phyloP scores from a whole-genome alignment of 2,113 vertebrate species.

The Callithrix jacchus region DNA sequence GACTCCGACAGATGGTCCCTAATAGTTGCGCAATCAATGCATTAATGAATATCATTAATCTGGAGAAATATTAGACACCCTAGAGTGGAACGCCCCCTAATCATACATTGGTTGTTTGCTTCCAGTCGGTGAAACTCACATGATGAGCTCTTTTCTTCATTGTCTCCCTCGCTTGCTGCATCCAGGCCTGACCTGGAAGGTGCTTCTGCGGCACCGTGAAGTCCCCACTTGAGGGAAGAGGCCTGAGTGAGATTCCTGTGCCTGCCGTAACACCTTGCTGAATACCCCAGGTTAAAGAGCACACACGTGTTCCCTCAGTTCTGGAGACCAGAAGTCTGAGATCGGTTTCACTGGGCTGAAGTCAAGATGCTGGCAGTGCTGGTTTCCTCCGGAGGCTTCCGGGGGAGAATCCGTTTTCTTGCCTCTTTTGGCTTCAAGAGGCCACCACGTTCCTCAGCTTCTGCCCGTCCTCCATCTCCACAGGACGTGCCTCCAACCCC shows the following conservation, averaged over 20 bases:
- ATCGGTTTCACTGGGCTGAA: background rate
- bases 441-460: fast-evolving
- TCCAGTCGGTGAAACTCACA: background rate
- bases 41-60: fast-evolving
- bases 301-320: fast-evolving
- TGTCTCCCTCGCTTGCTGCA: background rate
- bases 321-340: too few relatives aligned
- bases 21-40: fast-evolving
- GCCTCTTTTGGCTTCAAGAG: background rate
- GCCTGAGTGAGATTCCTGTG: fast-evolving
- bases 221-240: fast-evolving
- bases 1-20: fast-evolving
- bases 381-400: background rate
- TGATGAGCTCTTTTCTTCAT: background rate
- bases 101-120: too few relatives aligned
- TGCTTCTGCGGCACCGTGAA: fast-evolving
- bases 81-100: fast-evolving
- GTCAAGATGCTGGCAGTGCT: fast-evolving
- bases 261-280: too few relatives aligned
- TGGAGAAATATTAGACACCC: fast-evolving
- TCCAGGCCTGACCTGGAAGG: fast-evolving
- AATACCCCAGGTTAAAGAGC: fast-evolving
- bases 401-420: background rate
- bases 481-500: fast-evolving
- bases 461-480: background rate